Evolutionary conservation across 2,888 invertebrate species (phyloP).

Genomic region (Drosophila monieri): DNA sequence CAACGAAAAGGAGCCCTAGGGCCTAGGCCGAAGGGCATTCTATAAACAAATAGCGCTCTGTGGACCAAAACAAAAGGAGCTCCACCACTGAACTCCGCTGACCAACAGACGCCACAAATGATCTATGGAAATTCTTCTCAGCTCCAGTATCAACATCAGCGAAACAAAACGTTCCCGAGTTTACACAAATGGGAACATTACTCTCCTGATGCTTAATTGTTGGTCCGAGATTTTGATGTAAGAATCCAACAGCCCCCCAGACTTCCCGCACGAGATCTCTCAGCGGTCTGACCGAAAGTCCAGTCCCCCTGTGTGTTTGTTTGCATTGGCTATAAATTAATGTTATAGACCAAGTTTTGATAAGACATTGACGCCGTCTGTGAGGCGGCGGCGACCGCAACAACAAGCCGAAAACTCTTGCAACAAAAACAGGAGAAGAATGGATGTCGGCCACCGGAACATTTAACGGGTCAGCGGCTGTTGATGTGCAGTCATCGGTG

Average conservation of each 20-base stretch:
- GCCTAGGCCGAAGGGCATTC: slow-evolving; percentile 16
- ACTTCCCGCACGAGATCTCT: slow-evolving; percentile 49
- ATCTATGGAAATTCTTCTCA: slow-evolving; percentile 65
- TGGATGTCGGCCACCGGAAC: slow-evolving; percentile 66
- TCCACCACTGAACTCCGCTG: slow-evolving; percentile 44
- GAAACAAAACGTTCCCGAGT: slow-evolving; percentile 44
- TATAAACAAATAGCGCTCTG: slow-evolving; percentile 39
- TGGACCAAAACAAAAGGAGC: slow-evolving; percentile 40
- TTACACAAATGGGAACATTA: slow-evolving; percentile 59
- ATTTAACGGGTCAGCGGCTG: slow-evolving; percentile 74
- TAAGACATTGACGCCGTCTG: slow-evolving; percentile 74
- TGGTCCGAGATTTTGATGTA: slow-evolving; percentile 57
- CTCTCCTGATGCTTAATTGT: slow-evolving; percentile 62
- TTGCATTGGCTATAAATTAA: slow-evolving; percentile 71
- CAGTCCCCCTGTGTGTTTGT: slow-evolving; percentile 17
- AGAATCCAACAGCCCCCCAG: slow-evolving; percentile 19
- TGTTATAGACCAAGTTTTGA: slow-evolving; percentile 77
- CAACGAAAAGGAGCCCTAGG: background rate
- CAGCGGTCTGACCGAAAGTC: slow-evolving; percentile 48
- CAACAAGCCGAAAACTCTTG: slow-evolving; percentile 14
- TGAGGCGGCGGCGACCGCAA: slow-evolving; percentile 19
- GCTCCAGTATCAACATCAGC: slow-evolving; percentile 24
- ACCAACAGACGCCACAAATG: slow-evolving; percentile 63
- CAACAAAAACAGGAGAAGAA: background rate
- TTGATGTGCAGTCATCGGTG: slow-evolving; percentile 48